Evolutionary conservation across 2,888 invertebrate genomes (phyloP).

Genomic region (Xestoiulus laeticollis): DNA sequence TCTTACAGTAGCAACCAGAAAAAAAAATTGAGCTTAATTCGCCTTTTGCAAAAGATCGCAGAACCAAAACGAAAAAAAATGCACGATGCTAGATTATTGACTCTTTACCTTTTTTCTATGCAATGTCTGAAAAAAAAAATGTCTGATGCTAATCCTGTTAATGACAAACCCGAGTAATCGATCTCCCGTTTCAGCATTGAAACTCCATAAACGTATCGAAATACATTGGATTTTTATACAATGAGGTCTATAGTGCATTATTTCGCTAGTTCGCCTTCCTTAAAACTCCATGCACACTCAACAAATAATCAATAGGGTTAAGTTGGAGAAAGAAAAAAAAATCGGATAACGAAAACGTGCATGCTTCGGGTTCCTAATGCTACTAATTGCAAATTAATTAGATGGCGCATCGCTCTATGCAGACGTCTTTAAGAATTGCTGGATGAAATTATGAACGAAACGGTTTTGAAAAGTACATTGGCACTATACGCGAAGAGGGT

Average conservation of each 20-base stretch:
- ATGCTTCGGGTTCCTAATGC: constrained; percentile 5
- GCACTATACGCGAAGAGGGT: not conserved
- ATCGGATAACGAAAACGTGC: constrained; percentile 20
- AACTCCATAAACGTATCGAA: not conserved
- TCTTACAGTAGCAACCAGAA: not conserved
- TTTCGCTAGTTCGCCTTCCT: not conserved
- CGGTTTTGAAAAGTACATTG: not conserved
- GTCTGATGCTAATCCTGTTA: not conserved
- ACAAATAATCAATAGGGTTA: constrained; percentile 2
- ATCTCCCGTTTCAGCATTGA: not conserved
- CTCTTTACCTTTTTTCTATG: constrained; percentile 22
- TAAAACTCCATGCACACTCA: not conserved
- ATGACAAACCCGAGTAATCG: constrained; percentile 35
- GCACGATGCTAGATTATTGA: not conserved
- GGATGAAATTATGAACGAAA: not conserved
- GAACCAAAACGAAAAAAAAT: constrained; percentile 1
- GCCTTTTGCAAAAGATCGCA: not conserved
- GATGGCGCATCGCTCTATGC: not conserved
- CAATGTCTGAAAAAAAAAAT: not conserved
- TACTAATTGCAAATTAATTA: constrained; percentile 34
- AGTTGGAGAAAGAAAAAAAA: not conserved
- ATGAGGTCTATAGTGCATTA: constrained; percentile 12
- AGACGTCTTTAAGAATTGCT: not conserved
- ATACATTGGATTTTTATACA: constrained; percentile 3
- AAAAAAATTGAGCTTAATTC: not conserved